Percentiles rank a stretch among this genome's conserved stretches.
These are phyloP conservation scores for Platanista minor DNA, from an alignment of 2,113 vertebrate species.

Conservation along the genomic window DNA sequence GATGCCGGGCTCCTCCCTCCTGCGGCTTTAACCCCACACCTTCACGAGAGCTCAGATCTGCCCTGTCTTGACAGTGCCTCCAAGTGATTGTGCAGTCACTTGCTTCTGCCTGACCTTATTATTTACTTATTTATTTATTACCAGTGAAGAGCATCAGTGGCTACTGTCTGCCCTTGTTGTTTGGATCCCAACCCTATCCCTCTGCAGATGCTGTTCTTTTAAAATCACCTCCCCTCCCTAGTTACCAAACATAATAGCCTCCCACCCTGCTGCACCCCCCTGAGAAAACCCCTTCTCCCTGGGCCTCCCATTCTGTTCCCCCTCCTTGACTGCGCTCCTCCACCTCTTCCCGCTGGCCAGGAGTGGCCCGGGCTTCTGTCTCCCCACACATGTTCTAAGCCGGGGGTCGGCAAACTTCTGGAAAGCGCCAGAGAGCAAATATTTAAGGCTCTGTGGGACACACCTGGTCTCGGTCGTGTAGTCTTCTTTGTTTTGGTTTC, in stretches of 20 bases:
- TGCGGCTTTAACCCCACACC: background rate
- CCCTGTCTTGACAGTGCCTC: background rate
- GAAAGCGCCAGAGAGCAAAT: background rate
- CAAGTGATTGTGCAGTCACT: background rate
- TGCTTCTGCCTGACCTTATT: background rate
- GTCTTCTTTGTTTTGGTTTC: background rate
- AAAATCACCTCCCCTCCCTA: background rate
- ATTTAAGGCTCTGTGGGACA: background rate
- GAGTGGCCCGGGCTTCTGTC: fast-evolving
- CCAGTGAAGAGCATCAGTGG: background rate
- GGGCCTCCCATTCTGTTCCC: background rate
- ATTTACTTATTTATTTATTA: background rate
- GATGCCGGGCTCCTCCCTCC: background rate
- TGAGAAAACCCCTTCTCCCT: background rate
- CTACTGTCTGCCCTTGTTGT: background rate
- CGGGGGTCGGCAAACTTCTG: background rate
- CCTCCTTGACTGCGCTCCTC: too few relatives aligned
- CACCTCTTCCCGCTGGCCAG: fast-evolving
- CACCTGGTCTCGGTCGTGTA: background rate
- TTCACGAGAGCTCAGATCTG: background rate
- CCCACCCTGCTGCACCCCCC: background rate
- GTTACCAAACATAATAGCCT: background rate
- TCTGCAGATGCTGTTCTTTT: background rate
- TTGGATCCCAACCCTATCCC: background rate
- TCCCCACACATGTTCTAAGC: background rate